A percentile compares a stretch with the other conserved stretches of the same genome.
Evolutionary conservation across 2,797 vertebrate species (phyloP).

Genomic region (Coracias cyanogaster): DNA sequence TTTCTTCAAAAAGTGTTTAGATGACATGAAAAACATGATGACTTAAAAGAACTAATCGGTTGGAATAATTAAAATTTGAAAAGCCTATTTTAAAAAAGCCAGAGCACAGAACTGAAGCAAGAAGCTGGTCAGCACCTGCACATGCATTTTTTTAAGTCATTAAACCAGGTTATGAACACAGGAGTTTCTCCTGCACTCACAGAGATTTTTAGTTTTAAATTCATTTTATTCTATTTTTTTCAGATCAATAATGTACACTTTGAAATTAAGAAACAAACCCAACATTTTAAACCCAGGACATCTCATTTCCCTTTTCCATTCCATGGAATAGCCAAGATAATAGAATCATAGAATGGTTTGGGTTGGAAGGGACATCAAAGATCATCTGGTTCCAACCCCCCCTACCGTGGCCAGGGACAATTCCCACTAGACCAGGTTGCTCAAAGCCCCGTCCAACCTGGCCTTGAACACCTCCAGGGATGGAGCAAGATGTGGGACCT

Average conservation of each 20-base stretch:
- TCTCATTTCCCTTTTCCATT: neutral
- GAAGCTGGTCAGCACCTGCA: rapidly evolving
- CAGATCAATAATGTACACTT: rapidly evolving
- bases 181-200: neutral
- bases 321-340: neutral
- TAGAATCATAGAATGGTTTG: too few species aligned
- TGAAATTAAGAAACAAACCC: neutral
- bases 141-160: rapidly evolving
- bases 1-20: neutral
- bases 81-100: neutral
- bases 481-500: neutral
- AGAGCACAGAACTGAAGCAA: neutral
- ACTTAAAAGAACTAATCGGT: neutral
- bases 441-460: too few species aligned
- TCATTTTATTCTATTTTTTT: neutral
- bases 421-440: too few species aligned
- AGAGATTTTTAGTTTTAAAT: neutral
- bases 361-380: too few species aligned
- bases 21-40: neutral
- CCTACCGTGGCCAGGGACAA: too few species aligned
- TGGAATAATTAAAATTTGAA: neutral
- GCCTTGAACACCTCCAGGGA: too few species aligned
- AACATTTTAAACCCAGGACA: neutral
- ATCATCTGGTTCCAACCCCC: too few species aligned
- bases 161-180: too few species aligned